These are phyloP conservation scores for Ennomos erosarius DNA, from an alignment of 2,888 invertebrate species.

Conservation along the genomic window DNA sequence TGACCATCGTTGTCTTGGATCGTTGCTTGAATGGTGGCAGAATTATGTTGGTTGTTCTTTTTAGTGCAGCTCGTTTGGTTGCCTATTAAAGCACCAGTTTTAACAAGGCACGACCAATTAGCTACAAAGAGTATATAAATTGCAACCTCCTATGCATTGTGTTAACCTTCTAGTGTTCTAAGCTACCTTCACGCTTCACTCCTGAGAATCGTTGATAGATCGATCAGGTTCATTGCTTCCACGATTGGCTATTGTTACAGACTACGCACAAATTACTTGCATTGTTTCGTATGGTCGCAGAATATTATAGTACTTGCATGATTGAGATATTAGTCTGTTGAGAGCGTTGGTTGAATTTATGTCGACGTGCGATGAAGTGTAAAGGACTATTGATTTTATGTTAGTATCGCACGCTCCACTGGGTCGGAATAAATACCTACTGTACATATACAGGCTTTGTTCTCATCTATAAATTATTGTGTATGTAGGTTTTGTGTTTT, in stretches of 20 bases:
- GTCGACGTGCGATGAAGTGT: constrained; percentile 19
- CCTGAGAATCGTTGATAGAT: constrained; percentile 1
- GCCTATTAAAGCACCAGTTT: no score
- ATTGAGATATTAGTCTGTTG: constrained; percentile 25
- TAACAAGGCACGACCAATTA: no score
- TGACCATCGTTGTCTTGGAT: not conserved
- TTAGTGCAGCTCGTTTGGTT: no score
- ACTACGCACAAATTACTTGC: constrained; percentile 18
- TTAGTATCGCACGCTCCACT: constrained; percentile 10
- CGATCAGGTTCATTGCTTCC: constrained; percentile 17
- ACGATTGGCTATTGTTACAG: constrained; percentile 23
- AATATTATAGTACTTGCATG: constrained; percentile 16
- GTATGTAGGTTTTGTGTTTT: not conserved
- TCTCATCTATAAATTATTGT: not conserved
- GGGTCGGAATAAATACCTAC: constrained; percentile 1
- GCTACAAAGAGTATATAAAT: no score
- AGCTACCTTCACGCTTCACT: constrained; percentile 6
- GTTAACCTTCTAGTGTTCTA: not conserved
- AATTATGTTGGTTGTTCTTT: no score
- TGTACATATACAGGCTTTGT: not conserved
- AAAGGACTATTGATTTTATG: constrained; percentile 6
- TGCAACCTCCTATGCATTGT: no score
- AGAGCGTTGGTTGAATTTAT: constrained; percentile 15
- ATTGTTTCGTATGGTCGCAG: constrained; percentile 17
- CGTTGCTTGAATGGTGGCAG: no score